These are phyloP conservation scores for Laupala kohalensis DNA, from an alignment of 1,140 invertebrate genomes.

Conservation along the genomic window DNA sequence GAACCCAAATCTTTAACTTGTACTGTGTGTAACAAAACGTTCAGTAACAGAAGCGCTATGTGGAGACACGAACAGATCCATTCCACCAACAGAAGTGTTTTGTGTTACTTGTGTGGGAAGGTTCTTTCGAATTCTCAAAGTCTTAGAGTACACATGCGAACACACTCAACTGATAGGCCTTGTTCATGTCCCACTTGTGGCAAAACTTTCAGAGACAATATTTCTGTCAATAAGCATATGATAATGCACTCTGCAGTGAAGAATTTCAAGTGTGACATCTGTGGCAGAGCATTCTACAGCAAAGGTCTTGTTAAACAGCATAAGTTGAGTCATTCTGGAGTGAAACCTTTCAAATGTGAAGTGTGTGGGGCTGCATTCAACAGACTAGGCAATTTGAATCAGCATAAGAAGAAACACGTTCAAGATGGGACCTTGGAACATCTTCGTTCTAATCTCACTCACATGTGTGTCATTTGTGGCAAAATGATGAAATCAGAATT, in stretches of 20 bases:
- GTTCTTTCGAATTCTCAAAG: slow-evolving; percentile 10
- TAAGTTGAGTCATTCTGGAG: slow-evolving; percentile 11
- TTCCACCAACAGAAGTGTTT: slow-evolving; percentile 6
- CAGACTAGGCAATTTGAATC: slow-evolving; percentile 29
- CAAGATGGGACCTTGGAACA: neutral
- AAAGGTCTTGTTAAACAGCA: slow-evolving; percentile 11
- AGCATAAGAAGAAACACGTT: slow-evolving; percentile 26
- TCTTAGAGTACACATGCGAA: slow-evolving; percentile 9
- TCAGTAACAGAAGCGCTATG: slow-evolving; percentile 2
- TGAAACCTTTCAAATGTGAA: slow-evolving; percentile 11
- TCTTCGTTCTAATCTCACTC: neutral
- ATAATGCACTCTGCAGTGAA: slow-evolving; percentile 8
- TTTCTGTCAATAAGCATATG: slow-evolving; percentile 5
- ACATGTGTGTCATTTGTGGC: slow-evolving; percentile 7
- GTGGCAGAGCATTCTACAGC: slow-evolving; percentile 9
- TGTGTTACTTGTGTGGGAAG: slow-evolving; percentile 11
- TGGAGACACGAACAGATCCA: slow-evolving; percentile 11
- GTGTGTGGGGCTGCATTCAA: slow-evolving; percentile 17
- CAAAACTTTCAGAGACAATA: slow-evolving; percentile 7
- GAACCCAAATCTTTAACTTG: slow-evolving; percentile 6
- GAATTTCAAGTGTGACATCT: slow-evolving; percentile 11
- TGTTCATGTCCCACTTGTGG: slow-evolving; percentile 6
- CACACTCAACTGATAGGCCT: slow-evolving; percentile 9
- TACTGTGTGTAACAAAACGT: slow-evolving; percentile 4
- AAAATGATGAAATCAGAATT: slow-evolving; percentile 10